phyloP scores from a whole-genome alignment of 2,888 invertebrate species.

The Exocentrus adspersus region DNA sequence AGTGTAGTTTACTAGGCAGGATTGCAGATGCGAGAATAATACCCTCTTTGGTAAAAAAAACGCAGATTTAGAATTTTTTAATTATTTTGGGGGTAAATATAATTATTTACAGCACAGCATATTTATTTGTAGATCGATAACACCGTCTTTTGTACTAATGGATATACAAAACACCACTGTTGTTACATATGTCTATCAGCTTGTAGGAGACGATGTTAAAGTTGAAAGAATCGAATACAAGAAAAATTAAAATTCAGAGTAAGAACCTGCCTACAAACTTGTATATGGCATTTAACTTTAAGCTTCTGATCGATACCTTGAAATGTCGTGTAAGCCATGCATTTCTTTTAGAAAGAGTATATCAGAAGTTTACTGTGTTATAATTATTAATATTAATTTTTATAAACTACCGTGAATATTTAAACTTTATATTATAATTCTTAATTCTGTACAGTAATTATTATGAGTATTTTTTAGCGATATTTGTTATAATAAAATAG shows the following conservation, averaged over 20 bases:
- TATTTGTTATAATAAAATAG: too few relatives aligned
- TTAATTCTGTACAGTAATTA: too few relatives aligned
- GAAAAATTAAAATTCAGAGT: constrained; percentile 70
- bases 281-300: neutral
- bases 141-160: constrained; percentile 97
- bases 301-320: neutral
- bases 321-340: neutral
- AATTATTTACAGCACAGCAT: too few relatives aligned
- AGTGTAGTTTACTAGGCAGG: too few relatives aligned
- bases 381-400: neutral
- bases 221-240: constrained; percentile 98
- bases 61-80: too few relatives aligned
- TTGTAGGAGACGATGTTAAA: constrained; percentile 98
- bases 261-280: neutral
- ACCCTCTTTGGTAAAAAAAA: too few relatives aligned
- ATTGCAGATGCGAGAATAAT: too few relatives aligned
- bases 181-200: constrained; percentile 97
- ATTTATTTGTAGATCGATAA: constrained; percentile 86
- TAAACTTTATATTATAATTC: neutral
- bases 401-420: neutral
- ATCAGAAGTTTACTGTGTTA: neutral
- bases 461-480: too few relatives aligned
- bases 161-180: constrained; percentile 98
- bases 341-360: neutral
- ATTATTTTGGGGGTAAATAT: too few relatives aligned